Evolutionary conservation across 92 coral and sea anemone genomes (phyloP), one percentile per base, ranked within the genome.

Genomic region (Palythoa grandis): DNA sequence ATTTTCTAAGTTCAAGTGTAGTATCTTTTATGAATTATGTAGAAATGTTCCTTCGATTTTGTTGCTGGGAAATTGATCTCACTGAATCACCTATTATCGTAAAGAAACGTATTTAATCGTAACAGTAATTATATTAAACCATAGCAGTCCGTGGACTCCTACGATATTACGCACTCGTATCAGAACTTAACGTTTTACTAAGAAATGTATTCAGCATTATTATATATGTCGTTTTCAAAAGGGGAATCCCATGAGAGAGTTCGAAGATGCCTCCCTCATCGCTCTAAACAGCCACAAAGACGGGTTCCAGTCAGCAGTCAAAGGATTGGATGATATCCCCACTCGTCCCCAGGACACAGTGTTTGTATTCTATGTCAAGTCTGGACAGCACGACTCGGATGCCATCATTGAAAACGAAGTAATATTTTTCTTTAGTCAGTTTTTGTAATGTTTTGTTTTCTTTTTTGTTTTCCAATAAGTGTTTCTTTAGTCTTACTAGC

Each of bases 291-390:
- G 19, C 60, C 68, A 90, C 0, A 89, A 91, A 19, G 89, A 82
- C 19, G 96, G 93, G 52, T 93, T 96, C 52, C 85, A 85, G 19
- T 88, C 92, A 50, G 95, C 98, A n/a, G 77, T 96, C 17, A 87
- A 82, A 77, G 94, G 89, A 38, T 76, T 96, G 77, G 99, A 96
- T 87, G 90, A 69, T 60, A 74, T 96, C 63, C 93, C 99, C 7
- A 93, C 99, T 5, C 92, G 99, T 20, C 91, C 94, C 37, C 98
- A 93, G 85, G 99, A 96, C 84, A 96, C 97, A 0, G 99, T 93
- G 69, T 90, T 88, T 72, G 97, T 96, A 82, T 92, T 96, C 25
- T 96, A 96, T 82, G 95, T 96, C 87, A 96, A 93, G 89, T 79
- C 92, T 37, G 98, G 92, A 40, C 99, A 96, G 67, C 91, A 92